Conservation (phyloP, 2,888 invertebrate genomes). For the Polymixis lichenea region DNA sequence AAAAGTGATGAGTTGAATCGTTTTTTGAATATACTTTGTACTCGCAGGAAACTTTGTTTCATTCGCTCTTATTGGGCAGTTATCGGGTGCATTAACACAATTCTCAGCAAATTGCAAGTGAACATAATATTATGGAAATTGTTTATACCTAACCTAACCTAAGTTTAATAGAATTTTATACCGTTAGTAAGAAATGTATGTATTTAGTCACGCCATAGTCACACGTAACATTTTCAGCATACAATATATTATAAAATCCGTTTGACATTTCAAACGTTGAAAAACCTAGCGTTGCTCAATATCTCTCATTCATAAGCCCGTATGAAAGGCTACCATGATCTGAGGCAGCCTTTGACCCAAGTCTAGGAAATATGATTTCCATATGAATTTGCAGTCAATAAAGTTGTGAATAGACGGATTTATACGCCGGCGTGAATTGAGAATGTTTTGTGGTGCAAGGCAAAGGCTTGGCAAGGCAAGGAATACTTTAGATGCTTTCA, state of each 20-base stretch:
- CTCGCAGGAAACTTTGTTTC: too few relatives aligned
- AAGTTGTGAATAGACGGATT: constrained; percentile 59
- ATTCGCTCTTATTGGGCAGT: too few relatives aligned
- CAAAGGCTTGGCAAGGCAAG: background rate
- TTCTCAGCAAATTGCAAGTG: background rate
- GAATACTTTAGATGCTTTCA: background rate
- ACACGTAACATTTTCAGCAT: background rate
- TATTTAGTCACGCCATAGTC: background rate
- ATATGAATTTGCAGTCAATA: constrained; percentile 70
- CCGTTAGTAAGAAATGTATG: background rate
- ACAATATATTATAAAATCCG: background rate
- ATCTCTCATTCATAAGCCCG: constrained; percentile 5
- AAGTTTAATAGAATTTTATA: background rate
- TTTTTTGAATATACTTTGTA: too few relatives aligned
- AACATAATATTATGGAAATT: background rate
- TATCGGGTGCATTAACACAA: too few relatives aligned
- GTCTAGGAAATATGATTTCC: constrained; percentile 68
- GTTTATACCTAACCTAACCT: background rate
- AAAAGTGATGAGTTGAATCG: too few relatives aligned
- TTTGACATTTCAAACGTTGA: constrained; percentile 1
- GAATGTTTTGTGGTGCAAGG: constrained; percentile 27
- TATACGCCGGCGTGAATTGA: constrained; percentile 42
- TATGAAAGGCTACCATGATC: constrained; percentile 27
- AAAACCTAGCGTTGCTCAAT: constrained; percentile 21
- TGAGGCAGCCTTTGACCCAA: constrained; percentile 26